Evolutionary conservation across 2,888 invertebrate species (phyloP), one percentile per base, ranked within the genome.

Genomic region (Drosophila quasianomalipes): DNA sequence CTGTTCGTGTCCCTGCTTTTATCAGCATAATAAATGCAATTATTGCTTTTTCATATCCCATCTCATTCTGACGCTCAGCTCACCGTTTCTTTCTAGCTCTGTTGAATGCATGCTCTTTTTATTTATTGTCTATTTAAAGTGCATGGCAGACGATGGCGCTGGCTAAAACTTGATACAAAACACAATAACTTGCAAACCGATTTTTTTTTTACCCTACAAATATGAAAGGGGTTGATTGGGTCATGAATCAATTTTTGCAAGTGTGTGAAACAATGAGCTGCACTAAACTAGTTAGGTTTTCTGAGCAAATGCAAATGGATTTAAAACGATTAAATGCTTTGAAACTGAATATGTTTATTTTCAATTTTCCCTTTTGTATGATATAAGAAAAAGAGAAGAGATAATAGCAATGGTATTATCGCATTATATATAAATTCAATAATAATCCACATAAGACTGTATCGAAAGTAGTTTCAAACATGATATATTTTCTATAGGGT

Each of bases 11-110:
- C 81, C 66, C 76, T 83, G 82, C 79, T 91, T 91, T 91, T 91
- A 91, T 91, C 91, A 85, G 89, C 80, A 86, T 91, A 91, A 91
- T 91, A 91, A 91, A 91, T 91, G 91, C 91, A 91, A 91, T 91
- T 91, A 91, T 90, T 89, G 90, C 67, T 84, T 85, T 83, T 81
- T 74, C 79, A 73, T 63, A 64, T 61, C 22, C 70, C 55, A 54
- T 66, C 52, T 68, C 59, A 53, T 31, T 60, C 58, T 51, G 63
- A 30, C 61, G 57, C 26, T 47, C 19, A 47, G 53, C 30, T 63
- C 41, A 30, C 19, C 58, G 47, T 64, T 61, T 58, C 68, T 49
- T 33, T 60, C 55, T 58, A 53, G 26, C 60, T 16, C 28, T 53
- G 30, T 28, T 10, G 31, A 49, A 10, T 55, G 44, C 62, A 63